Evolutionary conservation across 2,888 invertebrate genomes (phyloP), one percentile per base, ranked within the genome.

Genomic region (Athrips mouffetella): DNA sequence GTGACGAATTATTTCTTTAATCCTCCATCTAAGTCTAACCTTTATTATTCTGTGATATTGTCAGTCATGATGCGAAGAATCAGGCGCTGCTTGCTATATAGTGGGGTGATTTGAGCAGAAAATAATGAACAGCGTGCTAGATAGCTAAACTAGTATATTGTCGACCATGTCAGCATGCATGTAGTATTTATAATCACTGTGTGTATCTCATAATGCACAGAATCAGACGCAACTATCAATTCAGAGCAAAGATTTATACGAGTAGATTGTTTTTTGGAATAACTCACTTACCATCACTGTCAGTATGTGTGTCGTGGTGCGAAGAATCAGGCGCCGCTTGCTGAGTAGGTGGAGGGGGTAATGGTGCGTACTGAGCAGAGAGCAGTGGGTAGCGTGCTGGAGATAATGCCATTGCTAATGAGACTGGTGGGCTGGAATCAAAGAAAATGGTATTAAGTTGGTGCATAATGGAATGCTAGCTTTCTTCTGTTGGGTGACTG

Each of bases 351-450:
- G 64, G 89, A 2, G 91, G 91, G 15, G 90, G 89, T 1, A 92
- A 92, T 52, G 93, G 76, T 18, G 91, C 86, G 11, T 91, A 90
- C 77, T 94, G 94, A 70, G 93, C 91, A 0, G 92, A 91, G 37
- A 94, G 92, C 41, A 94, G 90, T 13, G 92, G 86, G 62, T 76
- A 91, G 51, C 78, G 89, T 35, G 80, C 85, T 53, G 89, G 84
- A 50, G 91, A 89, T 57, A 90, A 57, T 1, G 91, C 91, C 90
- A 92, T 91, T 1, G 91, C 92, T 33, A 96, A 82, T 10, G 95
- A 93, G 15, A 95, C 95, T 41, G 96, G 95, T 15, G 96, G 95
- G 51, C 95, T 96, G 89, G 51, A 65, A 55, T n/a, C n/a, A n/a
- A n/a, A n/a, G n/a, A n/a, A n/a, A n/a, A n/a, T n/a, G n/a, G n/a